Conservation (phyloP, 2,888 invertebrate species). For the Pachycephus smyrnensis region DNA sequence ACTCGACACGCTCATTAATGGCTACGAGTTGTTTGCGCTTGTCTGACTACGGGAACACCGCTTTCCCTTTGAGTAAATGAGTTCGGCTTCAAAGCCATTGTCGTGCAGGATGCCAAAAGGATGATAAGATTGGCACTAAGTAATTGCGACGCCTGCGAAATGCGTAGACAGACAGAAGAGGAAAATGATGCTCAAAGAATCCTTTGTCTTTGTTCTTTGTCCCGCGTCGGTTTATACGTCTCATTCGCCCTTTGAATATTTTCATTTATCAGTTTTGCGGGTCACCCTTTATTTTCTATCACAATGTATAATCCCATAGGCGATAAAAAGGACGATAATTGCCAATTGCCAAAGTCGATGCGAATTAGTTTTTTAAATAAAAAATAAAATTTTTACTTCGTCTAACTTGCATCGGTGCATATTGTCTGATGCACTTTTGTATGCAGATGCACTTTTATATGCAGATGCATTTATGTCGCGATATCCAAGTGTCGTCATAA, state of each 20-base stretch:
- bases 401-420: not conserved
- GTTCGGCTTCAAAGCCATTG: not conserved
- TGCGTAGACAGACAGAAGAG: not conserved
- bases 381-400: not conserved
- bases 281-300: not conserved
- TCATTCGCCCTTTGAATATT: not conserved
- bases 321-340: not conserved
- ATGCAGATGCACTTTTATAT: not conserved
- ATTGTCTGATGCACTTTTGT: not conserved
- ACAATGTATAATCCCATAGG: not conserved
- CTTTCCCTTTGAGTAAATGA: not conserved
- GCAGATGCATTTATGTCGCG: not conserved
- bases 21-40: not conserved
- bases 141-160: not conserved
- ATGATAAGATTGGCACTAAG: not conserved
- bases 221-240: not conserved
- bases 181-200: not conserved
- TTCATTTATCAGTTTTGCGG: not conserved
- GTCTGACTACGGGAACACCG: not conserved
- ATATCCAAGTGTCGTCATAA: not conserved
- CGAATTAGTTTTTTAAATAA: too few relatives aligned
- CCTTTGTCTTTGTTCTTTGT: not conserved
- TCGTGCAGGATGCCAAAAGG: not conserved
- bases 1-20: not conserved
- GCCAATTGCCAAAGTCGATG: accelerated